A percentile compares a stretch with the other conserved stretches of the same genome.
These are phyloP conservation scores for Epinephelus lanceolatus DNA, from an alignment of 2,113 vertebrate genomes.

Conservation along the genomic window DNA sequence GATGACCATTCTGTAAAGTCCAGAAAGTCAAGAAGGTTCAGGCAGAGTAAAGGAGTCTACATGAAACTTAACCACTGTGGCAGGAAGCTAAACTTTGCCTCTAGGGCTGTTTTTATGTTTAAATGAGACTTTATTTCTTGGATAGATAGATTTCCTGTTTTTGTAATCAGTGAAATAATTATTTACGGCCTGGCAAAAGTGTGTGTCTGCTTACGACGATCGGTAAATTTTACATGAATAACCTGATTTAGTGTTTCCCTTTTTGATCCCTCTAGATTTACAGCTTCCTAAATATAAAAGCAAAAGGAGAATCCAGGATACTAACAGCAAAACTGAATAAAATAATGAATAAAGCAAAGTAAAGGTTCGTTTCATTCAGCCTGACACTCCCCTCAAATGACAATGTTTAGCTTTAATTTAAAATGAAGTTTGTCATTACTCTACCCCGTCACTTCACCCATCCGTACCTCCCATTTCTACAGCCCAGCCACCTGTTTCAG, in stretches of 20 bases:
- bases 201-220: neutral
- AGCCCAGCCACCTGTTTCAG: conserved; percentile 60
- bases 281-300: conserved; percentile 21
- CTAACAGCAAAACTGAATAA: conserved; percentile 28
- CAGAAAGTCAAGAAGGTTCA: conserved; percentile 4
- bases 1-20: conserved; percentile 13
- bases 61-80: neutral
- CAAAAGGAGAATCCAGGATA: neutral
- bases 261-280: conserved; percentile 17
- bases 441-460: conserved; percentile 63
- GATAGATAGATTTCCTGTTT: conserved; percentile 32
- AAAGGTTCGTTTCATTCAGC: conserved; percentile 50
- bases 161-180: conserved; percentile 29
- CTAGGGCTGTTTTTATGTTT: conserved; percentile 19
- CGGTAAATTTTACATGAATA: conserved; percentile 6
- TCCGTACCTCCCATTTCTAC: conserved; percentile 53
- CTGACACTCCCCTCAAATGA: conserved; percentile 74
- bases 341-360: conserved; percentile 38
- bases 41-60: neutral
- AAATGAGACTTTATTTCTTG: neutral
- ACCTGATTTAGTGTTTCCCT: conserved; percentile 20
- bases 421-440: conserved; percentile 69
- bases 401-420: conserved; percentile 71
- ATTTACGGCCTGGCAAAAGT: conserved; percentile 34
- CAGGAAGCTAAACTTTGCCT: conserved; percentile 26